These are phyloP conservation scores for Protobothrops flavoviridis DNA, from an alignment of 2,113 vertebrate species.

Conservation along the genomic window DNA sequence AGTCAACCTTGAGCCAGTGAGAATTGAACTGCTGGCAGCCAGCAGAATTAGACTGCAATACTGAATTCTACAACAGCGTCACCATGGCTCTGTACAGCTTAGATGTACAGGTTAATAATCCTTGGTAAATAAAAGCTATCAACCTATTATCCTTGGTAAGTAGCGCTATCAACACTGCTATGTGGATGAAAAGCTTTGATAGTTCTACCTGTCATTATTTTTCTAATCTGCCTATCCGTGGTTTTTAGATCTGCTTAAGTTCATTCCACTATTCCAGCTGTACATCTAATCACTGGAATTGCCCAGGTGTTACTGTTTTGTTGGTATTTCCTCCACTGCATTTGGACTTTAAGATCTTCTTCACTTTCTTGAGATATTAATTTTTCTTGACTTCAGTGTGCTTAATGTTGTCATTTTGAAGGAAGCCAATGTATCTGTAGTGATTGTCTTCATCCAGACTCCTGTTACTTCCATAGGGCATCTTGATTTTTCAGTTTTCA, in stretches of 20 bases:
- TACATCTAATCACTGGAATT: not conserved
- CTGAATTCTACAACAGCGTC: not conserved
- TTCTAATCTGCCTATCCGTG: not conserved
- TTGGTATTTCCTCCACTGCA: not conserved
- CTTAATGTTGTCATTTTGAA: not conserved
- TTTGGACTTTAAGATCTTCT: not conserved
- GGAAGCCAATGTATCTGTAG: not conserved
- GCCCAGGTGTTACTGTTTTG: too few species aligned
- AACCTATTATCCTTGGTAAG: not conserved
- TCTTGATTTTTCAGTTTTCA: not conserved
- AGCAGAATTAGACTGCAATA: not conserved
- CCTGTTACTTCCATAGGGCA: not conserved
- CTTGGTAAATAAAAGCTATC: not conserved
- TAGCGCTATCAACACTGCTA: not conserved
- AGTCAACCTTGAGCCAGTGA: not conserved
- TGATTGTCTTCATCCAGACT: not conserved
- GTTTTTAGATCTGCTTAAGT: not conserved
- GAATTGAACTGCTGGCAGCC: not conserved
- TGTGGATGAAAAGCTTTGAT: not conserved
- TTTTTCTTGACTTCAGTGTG: not conserved
- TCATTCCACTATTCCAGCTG: not conserved
- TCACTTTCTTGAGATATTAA: not conserved
- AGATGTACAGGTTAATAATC: not conserved
- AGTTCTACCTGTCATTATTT: not conserved
- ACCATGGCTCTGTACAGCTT: not conserved